Evolutionary conservation across 2,888 invertebrate genomes (phyloP), one percentile per base, ranked within the genome.

Genomic region (Drosophila vallismaia): DNA sequence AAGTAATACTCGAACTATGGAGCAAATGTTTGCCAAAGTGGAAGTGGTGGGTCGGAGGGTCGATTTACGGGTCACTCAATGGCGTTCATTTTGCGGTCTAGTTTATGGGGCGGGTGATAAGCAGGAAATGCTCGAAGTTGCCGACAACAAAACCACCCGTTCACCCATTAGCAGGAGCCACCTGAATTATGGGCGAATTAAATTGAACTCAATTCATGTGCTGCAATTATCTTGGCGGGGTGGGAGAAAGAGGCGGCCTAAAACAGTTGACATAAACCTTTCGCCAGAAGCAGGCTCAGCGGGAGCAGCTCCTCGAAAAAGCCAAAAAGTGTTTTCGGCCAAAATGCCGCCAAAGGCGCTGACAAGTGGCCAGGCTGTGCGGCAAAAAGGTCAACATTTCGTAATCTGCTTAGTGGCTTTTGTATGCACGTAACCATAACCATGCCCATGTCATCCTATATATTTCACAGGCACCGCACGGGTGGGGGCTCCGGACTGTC

Each of bases 391-490:
- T 84, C 84, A 84, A 78, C 72, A 85, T 84, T 84, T 84, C 84
- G 84, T 84, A 84, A 84, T 87, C 88, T 86, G 73, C 71, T 73
- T 74, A 50, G 48, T 67, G 53, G 76, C 73, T 75, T 66, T 62
- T 71, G 76, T 71, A 50, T 74, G 66, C 60, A 88, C 84, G 80
- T 88, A 85, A 88, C 87, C 83, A 85, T 86, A 86, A 79, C 79
- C 87, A 77, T 76, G 70, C 74, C 71, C 86, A 86, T 86, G 89
- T 86, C 86, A 86, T 86, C 89, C 86, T 87, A 88, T 88, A 88
- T 88, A 86, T 86, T 78, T 86, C 86, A 83, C 67, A 83, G 84
- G 72, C 71, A 62, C 76, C 78, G 58, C 74, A 51, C 63, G 74
- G 77, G 63, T 59, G 57, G 77, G 79, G 28, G 38, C 10, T 9